These are phyloP conservation scores for Manis crassicaudata DNA, from an alignment of 2,797 vertebrate genomes.

Conservation along the genomic window DNA sequence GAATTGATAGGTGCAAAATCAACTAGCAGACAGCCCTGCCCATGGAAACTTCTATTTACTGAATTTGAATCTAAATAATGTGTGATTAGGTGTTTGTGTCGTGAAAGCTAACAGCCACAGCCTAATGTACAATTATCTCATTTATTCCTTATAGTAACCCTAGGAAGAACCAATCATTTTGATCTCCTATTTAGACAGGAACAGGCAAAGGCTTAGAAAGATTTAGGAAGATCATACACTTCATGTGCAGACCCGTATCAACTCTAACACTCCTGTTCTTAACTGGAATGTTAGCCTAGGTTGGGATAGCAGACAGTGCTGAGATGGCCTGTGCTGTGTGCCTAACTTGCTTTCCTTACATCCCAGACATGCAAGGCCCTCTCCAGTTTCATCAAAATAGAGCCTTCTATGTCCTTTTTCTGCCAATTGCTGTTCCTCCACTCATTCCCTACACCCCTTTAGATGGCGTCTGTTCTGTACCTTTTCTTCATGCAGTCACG, in stretches of 20 bases:
- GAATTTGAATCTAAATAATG: conserved; percentile 15
- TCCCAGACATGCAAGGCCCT: neutral
- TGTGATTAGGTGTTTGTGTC: neutral
- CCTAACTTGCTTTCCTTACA: neutral
- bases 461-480: neutral
- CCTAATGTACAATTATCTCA: neutral
- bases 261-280: neutral
- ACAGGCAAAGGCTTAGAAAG: neutral
- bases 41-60: neutral
- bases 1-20: neutral
- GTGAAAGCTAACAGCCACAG: neutral
- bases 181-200: neutral
- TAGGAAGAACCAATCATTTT: neutral
- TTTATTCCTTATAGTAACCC: neutral
- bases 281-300: neutral
- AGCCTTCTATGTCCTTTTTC: neutral
- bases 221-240: neutral
- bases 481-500: neutral
- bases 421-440: neutral
- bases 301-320: neutral
- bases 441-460: neutral
- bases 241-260: neutral
- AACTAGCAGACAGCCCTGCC: neutral
- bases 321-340: neutral
- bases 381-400: neutral